Conservation (phyloP, 1,140 invertebrate genomes). For the Ostrea edulis region DNA sequence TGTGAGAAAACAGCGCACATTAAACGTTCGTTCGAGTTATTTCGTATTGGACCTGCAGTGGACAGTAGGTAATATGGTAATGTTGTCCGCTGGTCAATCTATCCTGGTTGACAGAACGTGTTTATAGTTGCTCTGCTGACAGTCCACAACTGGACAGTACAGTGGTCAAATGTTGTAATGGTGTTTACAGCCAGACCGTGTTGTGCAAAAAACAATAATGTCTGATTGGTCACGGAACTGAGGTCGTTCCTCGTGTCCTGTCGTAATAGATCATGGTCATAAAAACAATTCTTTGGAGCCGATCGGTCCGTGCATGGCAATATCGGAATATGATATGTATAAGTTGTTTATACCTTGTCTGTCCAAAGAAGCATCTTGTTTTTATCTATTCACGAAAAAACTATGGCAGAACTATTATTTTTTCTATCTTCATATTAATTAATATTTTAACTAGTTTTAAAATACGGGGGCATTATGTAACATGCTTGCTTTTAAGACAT, state of each 20-base stretch:
- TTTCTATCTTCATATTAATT: no score
- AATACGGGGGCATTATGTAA: no score
- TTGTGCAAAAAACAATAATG: conserved; percentile 34
- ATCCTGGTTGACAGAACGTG: neutral
- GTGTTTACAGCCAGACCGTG: neutral
- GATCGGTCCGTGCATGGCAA: conserved; percentile 3
- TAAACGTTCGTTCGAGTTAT: neutral
- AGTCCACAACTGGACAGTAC: neutral
- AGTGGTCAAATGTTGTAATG: neutral
- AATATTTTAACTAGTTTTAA: no score
- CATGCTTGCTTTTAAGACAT: no score
- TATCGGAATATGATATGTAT: neutral
- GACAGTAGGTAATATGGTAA: neutral
- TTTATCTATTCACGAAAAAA: no score
- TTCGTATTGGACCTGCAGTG: neutral
- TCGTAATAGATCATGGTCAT: neutral
- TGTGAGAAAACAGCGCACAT: neutral
- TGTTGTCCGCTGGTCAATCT: neutral
- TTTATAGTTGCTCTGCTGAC: neutral
- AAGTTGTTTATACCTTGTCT: neutral
- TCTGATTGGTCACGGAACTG: neutral
- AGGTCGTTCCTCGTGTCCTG: neutral
- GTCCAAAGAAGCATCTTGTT: neutral
- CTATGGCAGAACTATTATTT: no score
- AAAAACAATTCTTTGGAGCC: neutral